Base-by-base conservation (phyloP, 2,797 vertebrate genomes). In the Valencia hispanica region DNA sequence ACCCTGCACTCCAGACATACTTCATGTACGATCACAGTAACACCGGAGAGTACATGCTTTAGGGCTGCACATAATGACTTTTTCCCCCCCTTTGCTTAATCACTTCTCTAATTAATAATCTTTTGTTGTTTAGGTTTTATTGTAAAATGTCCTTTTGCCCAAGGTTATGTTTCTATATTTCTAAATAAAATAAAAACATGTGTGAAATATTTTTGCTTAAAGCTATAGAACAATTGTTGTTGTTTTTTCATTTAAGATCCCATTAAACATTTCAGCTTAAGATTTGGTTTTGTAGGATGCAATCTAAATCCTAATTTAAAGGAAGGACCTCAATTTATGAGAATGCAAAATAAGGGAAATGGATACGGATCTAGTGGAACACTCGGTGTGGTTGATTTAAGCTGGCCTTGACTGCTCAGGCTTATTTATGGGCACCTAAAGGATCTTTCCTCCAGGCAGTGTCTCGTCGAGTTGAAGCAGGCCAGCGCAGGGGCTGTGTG, bases 341-440 rank as follows among this genome's bases (percentile, higher is more conserved):
- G 18, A 45, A 59, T n/a, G 2, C 17, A 41, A n/a, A 30, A 27
- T 34, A 17, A 30, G 32, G n/a, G 12, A 41, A 66, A 20, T 66
- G 36, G 18, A 72, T 55, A 22, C 1, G 27, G 53, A 85, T 45
- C 8, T 27, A 57, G 59, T 72, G 50, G 59, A 45, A 51, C 27
- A 59, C 15, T 0, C 14, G 17, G 3, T n/a, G 39, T 63, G n/a
- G 77, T 30, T 70, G 68, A 32, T 79, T 68, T 73, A 8, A 74
- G 69, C 57, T 69, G 32, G 34, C 47, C 43, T 50, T 39, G 14
- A 14, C 77, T 72, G 41, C 69, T 68, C 51, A 61, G 72, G 79
- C 59, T 81, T 86, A 75, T 89, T 90, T 79, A 75, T 83, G 77
- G 79, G 20, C 39, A 80, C 74, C 81, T 85, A 82, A 80, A 82